These are phyloP conservation scores for Melanocharis versteri DNA, from an alignment of 2,113 vertebrate genomes.

Conservation along the genomic window DNA sequence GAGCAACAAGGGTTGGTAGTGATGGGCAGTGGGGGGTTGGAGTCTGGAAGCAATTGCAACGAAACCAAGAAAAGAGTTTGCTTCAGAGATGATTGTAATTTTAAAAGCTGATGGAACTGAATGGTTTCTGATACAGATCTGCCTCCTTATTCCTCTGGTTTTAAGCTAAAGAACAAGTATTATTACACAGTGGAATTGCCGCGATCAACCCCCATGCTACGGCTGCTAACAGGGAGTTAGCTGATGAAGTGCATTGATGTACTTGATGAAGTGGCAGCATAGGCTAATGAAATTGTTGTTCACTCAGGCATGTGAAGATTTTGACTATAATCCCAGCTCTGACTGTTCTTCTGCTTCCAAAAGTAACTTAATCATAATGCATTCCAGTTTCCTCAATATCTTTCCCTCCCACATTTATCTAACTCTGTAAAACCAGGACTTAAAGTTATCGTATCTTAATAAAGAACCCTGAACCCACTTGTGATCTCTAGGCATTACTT, in stretches of 20 bases:
- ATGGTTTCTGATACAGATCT: neutral
- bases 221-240: neutral
- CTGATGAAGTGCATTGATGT: conserved; percentile 2
- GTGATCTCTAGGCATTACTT: neutral
- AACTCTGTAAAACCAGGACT: neutral
- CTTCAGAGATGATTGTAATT: neutral
- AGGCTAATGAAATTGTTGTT: neutral
- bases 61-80: neutral
- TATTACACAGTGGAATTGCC: neutral
- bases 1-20: neutral
- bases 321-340: neutral
- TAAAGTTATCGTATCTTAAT: neutral
- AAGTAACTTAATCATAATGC: neutral
- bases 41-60: neutral
- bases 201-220: neutral
- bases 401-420: neutral
- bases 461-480: neutral
- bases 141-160: neutral
- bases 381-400: neutral
- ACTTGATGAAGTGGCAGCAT: neutral
- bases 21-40: rapidly evolving
- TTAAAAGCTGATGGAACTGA: neutral
- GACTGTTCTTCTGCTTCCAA: neutral
- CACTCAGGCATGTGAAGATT: neutral
- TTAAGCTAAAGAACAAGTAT: neutral